A percentile compares a stretch with the other conserved stretches of the same genome.
Evolutionary conservation across 2,888 invertebrate species (phyloP).

Genomic region (Volucella bombylans): DNA sequence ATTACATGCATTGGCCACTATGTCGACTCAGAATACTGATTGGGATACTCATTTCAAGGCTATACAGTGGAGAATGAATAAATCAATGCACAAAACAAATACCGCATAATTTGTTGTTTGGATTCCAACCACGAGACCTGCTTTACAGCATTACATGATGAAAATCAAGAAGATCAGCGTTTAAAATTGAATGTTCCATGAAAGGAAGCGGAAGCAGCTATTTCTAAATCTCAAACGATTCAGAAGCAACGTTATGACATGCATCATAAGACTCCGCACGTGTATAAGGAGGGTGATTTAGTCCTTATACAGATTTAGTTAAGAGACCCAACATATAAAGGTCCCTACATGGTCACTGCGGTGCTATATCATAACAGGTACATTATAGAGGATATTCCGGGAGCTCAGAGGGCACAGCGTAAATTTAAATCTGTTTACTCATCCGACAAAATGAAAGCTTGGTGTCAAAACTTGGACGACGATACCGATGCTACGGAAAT

Average conservation of each 20-base stretch:
- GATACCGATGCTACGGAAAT: too few relatives aligned
- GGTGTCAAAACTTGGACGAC: too few relatives aligned
- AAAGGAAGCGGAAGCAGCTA: conserved; percentile 7
- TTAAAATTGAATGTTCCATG: neutral
- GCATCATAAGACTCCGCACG: conserved; percentile 2
- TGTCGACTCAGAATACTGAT: neutral
- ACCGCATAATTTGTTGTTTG: conserved; percentile 8
- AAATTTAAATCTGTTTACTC: too few relatives aligned
- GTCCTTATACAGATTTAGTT: too few relatives aligned
- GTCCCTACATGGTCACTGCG: conserved; percentile 15
- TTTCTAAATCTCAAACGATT: conserved; percentile 8
- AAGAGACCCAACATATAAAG: conserved; percentile 11
- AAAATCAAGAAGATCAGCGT: neutral
- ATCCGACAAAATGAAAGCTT: too few relatives aligned
- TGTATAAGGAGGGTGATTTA: conserved; percentile 4
- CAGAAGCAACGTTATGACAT: conserved; percentile 5
- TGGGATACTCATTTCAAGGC: conserved; percentile 7
- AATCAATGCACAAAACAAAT: conserved; percentile 3
- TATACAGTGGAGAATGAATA: conserved; percentile 29
- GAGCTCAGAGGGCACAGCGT: too few relatives aligned
- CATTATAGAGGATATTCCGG: neutral
- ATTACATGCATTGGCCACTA: neutral
- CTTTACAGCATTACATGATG: neutral
- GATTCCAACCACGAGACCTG: conserved; percentile 8
- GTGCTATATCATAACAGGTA: conserved; percentile 18